Base-by-base conservation (phyloP, 2,888 invertebrate genomes). In the Lochmaea crataegi region DNA sequence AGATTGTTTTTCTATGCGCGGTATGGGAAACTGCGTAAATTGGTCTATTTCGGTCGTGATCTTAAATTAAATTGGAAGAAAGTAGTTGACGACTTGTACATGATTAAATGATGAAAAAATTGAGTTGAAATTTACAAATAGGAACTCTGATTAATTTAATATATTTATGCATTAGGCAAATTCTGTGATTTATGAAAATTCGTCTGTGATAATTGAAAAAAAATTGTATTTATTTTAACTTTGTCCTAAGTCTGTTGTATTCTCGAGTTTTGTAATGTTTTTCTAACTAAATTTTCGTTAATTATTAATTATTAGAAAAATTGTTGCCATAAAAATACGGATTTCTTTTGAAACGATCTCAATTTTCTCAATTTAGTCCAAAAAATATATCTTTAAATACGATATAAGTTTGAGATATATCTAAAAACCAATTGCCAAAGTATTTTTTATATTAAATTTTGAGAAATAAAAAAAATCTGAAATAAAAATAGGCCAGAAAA, bases 211-310 rank as follows among this genome's bases (percentile, higher is more conserved):
- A 53, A 45, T 18, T 53, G 0, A 18, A 32, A 26, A 32, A 58
- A 58, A 32, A 26, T 0, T 58, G 58, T 58, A 58, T 26, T 58
- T 58, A 57, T 16, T 32, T 58, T 32, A 32, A 58, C 32, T 11
- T 58, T 32, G 58, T 58, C 56, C 10, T 14, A 58, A 26, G 26
- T 58, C n/a, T n/a, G n/a, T 32, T 32, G 58, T 58, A 58, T n/a
- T 58, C 58, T 58, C 26, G 32, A 58, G 58, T 32, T 58, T 58
- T 58, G 32, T 58, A 58, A 57, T 26, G 16, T 11, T 53, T 53
- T 53, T 53, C 18, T 53, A 9, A 18, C 16, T 3, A 18, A 58
- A 14, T 32, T 26, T 26, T 18, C 18, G 7, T 14, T 16, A 2
- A 22, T 22, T 22, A 1, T 22, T 22, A 2, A 2, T 22, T 22